These are phyloP conservation scores for Parochlus steinenii DNA, from an alignment of 2,888 invertebrate species.

Conservation along the genomic window DNA sequence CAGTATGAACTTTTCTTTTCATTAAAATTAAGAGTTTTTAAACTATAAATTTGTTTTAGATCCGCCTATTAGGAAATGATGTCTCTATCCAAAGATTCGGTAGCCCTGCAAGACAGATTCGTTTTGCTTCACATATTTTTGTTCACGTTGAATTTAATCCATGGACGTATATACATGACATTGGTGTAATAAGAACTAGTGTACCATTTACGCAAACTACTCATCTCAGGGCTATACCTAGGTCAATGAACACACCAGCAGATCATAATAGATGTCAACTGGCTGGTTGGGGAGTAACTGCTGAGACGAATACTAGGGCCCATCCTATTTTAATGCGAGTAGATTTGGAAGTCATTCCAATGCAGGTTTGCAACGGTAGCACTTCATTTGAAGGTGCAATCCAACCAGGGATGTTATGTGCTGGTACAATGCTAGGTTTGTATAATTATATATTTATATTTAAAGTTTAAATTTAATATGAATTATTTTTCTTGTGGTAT, in stretches of 20 bases:
- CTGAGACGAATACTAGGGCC: neutral
- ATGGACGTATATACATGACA: constrained; percentile 12
- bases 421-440: constrained; percentile 12
- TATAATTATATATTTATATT: too few relatives aligned
- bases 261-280: constrained; percentile 6
- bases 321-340: constrained; percentile 10
- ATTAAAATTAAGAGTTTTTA: constrained; percentile 3
- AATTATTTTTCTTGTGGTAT: too few relatives aligned
- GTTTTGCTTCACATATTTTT: constrained; percentile 12
- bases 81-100: constrained; percentile 2
- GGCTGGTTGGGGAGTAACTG: constrained; percentile 11
- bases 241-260: constrained; percentile 1
- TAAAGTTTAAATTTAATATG: too few relatives aligned
- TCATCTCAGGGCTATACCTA: neutral
- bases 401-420: constrained; percentile 11
- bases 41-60: constrained; percentile 11
- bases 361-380: constrained; percentile 10
- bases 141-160: constrained; percentile 10
- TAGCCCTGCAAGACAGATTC: constrained; percentile 7
- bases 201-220: neutral
- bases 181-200: constrained; percentile 12
- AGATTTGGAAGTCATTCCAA: constrained; percentile 5
- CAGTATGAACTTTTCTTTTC: constrained; percentile 6
- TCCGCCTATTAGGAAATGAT: constrained; percentile 12
- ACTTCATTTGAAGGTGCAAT: constrained; percentile 9